Percentiles rank a stretch among this genome's conserved stretches.
Evolutionary conservation across 2,888 invertebrate species (phyloP).

Genomic region (Halocaridina rubra): DNA sequence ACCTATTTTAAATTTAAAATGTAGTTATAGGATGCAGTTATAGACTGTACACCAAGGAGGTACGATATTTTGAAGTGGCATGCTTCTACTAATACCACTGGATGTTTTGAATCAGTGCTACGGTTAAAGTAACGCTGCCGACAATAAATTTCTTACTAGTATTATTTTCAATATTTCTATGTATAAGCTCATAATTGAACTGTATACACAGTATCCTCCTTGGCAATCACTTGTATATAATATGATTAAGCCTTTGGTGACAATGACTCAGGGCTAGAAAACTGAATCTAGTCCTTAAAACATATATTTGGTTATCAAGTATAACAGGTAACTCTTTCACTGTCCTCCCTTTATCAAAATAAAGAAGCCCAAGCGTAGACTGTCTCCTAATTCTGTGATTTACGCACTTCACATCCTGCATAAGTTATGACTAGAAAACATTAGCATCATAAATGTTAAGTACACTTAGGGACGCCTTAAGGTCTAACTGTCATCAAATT

Average conservation of each 20-base stretch:
- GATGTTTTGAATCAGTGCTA: too few species aligned
- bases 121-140: too few species aligned
- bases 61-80: too few species aligned
- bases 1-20: background rate
- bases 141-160: too few species aligned
- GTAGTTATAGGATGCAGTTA: background rate
- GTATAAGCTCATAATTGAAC: background rate
- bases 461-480: conserved; percentile 31
- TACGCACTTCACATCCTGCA: conserved; percentile 31
- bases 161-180: too few species aligned
- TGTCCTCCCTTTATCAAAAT: too few species aligned
- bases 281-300: background rate
- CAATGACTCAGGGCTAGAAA: conserved; percentile 22
- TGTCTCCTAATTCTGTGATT: background rate
- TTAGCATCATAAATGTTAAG: conserved; percentile 58
- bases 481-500: conserved; percentile 46
- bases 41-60: background rate
- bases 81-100: too few species aligned
- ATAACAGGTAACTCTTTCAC: background rate
- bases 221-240: background rate
- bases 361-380: too few species aligned
- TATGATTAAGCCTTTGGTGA: conserved; percentile 31
- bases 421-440: conserved; percentile 59
- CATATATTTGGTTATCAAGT: conserved; percentile 1
- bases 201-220: background rate